Evolutionary conservation across 1,140 invertebrate genomes (phyloP).

Genomic region (Drosophila chauvacae): DNA sequence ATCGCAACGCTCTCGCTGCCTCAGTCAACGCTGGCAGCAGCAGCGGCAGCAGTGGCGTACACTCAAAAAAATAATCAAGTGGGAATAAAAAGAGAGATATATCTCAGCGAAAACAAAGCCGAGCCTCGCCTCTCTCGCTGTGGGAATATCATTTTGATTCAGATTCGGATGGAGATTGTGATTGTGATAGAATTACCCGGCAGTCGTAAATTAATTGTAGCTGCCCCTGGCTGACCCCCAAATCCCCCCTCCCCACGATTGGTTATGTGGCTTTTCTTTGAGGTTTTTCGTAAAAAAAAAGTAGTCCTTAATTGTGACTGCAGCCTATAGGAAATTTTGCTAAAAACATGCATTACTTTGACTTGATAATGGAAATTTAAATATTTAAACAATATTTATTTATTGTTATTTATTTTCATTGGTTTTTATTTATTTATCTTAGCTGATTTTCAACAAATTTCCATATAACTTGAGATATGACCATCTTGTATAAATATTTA

Average conservation of each 20-base stretch:
- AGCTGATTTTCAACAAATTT: no score
- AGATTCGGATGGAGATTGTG: slow-evolving; percentile 10
- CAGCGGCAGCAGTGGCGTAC: slow-evolving; percentile 7
- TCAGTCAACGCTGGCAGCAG: slow-evolving; percentile 14
- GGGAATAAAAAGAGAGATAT: background rate
- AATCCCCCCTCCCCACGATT: background rate
- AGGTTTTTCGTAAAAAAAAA: background rate
- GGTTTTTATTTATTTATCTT: no score
- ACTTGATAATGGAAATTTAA: no score
- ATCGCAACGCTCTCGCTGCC: slow-evolving; percentile 44
- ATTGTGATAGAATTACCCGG: slow-evolving; percentile 41
- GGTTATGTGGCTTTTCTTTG: slow-evolving; percentile 12
- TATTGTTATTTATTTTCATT: no score
- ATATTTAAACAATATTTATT: no score
- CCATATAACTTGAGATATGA: no score
- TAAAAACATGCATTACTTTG: no score
- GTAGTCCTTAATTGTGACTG: background rate
- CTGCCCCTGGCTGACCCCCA: slow-evolving; percentile 2
- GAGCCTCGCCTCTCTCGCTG: background rate
- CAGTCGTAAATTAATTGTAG: slow-evolving; percentile 45
- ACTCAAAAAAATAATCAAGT: slow-evolving; percentile 14
- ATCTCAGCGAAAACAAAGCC: background rate
- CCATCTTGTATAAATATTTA: no score
- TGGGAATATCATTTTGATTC: slow-evolving; percentile 29
- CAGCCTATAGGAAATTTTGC: no score